Conservation (phyloP, 1,140 invertebrate genomes). For the Hypsibius dujardini region DNA sequence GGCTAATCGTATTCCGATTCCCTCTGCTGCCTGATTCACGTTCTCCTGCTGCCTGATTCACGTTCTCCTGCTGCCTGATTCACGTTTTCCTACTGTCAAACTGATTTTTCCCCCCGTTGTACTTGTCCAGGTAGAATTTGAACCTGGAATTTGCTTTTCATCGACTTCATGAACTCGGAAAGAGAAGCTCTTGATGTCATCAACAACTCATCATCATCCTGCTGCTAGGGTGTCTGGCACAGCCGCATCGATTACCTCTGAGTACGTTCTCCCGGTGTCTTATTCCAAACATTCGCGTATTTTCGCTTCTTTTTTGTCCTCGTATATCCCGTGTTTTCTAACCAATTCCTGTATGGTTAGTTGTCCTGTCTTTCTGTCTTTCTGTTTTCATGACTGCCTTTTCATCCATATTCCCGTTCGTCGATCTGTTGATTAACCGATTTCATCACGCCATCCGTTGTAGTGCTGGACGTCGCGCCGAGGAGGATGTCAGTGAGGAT, state of each 20-base stretch:
- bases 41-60: too few relatives aligned
- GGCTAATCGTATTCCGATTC: too few relatives aligned
- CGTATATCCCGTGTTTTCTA: neutral
- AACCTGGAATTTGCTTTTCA: neutral
- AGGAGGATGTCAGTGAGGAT: neutral
- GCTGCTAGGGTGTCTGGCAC: neutral
- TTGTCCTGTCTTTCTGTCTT: neutral
- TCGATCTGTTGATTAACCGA: too few relatives aligned
- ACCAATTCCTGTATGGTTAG: neutral
- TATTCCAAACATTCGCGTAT: too few relatives aligned
- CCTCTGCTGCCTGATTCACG: too few relatives aligned
- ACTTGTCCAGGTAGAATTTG: too few relatives aligned
- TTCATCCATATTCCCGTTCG: too few relatives aligned
- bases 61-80: too few relatives aligned
- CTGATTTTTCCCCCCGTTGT: too few relatives aligned
- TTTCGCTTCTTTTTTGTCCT: neutral
- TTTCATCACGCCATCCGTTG: neutral
- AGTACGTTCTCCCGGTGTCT: too few relatives aligned
- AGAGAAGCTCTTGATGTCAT: constrained; percentile 1
- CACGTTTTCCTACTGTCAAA: too few relatives aligned
- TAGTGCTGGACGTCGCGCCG: neutral
- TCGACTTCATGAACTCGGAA: neutral
- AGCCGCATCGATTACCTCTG: neutral
- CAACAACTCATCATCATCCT: neutral
- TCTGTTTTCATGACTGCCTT: too few relatives aligned